phyloP scores from a whole-genome alignment of 2,888 invertebrate species.

The Chalcosyrphus nemorum region DNA sequence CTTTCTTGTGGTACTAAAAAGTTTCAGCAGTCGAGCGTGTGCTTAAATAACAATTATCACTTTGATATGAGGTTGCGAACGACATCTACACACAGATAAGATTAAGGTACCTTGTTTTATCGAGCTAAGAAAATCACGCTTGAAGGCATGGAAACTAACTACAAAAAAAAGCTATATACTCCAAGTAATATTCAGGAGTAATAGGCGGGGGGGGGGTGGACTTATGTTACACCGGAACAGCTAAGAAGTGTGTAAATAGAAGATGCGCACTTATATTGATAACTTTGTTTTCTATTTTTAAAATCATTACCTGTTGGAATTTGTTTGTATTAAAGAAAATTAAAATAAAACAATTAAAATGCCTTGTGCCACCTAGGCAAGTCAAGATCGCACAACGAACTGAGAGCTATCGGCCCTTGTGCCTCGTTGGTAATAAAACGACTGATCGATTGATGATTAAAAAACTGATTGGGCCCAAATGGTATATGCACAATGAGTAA shows the following conservation, averaged over 20 bases:
- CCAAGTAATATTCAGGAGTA: background rate
- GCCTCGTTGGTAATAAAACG: background rate
- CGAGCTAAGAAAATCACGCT: slow-evolving; percentile 55
- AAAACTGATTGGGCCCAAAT: background rate
- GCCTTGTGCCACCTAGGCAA: background rate
- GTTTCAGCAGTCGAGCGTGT: slow-evolving; percentile 39
- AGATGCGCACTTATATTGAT: background rate
- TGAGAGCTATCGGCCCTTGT: slow-evolving; percentile 1
- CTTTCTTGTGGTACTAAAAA: slow-evolving; percentile 58
- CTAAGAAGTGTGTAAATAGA: background rate
- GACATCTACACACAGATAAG: slow-evolving; percentile 60
- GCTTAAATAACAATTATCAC: slow-evolving; percentile 68
- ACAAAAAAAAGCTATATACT: background rate
- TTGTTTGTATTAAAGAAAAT: slow-evolving; percentile 7
- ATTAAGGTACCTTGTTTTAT: slow-evolving; percentile 62
- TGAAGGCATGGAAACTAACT: slow-evolving; percentile 53
- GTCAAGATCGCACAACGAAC: slow-evolving; percentile 1
- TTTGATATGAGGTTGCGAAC: slow-evolving; percentile 49
- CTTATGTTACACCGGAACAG: background rate
- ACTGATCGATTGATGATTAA: slow-evolving; percentile 8
- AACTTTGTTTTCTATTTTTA: background rate
- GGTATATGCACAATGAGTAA: slow-evolving; percentile 6
- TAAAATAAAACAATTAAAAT: background rate
- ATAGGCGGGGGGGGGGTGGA: background rate
- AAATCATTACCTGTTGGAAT: slow-evolving; percentile 7